Evolutionary conservation across 2,888 invertebrate genomes (phyloP), one percentile per base, ranked within the genome.

Genomic region (Hypomecis atomaria): DNA sequence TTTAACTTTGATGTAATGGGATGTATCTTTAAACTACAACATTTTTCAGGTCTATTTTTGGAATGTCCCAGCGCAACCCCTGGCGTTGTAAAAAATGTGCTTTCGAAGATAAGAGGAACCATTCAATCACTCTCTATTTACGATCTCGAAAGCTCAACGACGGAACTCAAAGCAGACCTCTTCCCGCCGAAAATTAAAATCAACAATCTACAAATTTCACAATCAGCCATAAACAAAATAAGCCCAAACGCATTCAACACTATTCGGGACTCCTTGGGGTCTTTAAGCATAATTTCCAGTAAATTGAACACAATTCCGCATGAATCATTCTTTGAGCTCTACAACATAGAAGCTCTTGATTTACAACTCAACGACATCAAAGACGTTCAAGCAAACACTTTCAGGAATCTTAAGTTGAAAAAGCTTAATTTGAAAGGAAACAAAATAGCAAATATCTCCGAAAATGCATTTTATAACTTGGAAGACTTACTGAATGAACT

Each of bases 121-220:
- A 94, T 98, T 77, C 97, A 98, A 85, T 97, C 97, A 54, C 93
- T 98, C 81, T 97, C 96, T 80, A 95, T 98, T 79, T 97, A 98
- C 93, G 97, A 98, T 86, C 94, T 98, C 77, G 97, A 98, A 90
- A 95, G 95, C 75, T 95, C 96, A 73, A 95, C 97, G 73, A 96
- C 95, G 67, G 95, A 95, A 75, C 93, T 98, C 59, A 95, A 96
- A 67, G 92, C 95, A 69, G 95, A 95, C 74, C 94, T 97, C 75
- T 97, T 98, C 85, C 96, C 96, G 62, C 89, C 94, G 33, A 93
- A 94, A 81, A 90, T 94, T 60, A 94, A 94, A 82, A 95, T 96
- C 84, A 95, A 94, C 74, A 96, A 94, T 92, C 94, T 96, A 81
- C 97, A 95, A 92, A 96, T 95, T 83, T 97, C 96, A 11, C 96